These are phyloP conservation scores for Babyrousa celebensis DNA, from an alignment of 2,797 vertebrate genomes.

Conservation along the genomic window DNA sequence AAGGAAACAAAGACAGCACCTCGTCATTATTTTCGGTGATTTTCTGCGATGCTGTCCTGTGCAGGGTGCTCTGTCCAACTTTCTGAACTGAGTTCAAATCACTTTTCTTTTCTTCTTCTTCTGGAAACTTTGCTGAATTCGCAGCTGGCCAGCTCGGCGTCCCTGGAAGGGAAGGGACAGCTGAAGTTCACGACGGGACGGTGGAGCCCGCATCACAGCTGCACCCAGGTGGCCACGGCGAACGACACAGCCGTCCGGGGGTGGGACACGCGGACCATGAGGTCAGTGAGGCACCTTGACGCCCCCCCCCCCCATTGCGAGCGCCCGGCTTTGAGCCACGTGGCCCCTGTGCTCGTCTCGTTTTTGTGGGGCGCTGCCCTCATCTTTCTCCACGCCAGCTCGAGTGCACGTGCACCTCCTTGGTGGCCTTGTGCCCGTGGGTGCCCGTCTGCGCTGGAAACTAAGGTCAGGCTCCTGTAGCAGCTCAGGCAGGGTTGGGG, in stretches of 20 bases:
- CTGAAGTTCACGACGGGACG: constrained; percentile 97
- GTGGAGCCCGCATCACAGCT: constrained; percentile 99
- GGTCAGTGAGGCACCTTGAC: constrained; percentile 89
- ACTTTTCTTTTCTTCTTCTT: neutral
- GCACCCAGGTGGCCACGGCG: constrained; percentile 97
- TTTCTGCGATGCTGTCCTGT: neutral
- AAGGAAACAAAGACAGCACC: constrained; percentile 36
- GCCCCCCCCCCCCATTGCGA: rapidly evolving
- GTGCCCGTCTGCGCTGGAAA: neutral
- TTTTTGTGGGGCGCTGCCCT: neutral
- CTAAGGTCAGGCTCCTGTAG: neutral
- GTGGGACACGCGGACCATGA: constrained; percentile 98
- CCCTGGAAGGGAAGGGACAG: constrained; percentile 98
- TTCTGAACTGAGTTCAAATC: neutral
- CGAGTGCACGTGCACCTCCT: neutral
- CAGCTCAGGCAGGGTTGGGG: neutral
- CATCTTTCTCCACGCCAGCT: neutral
- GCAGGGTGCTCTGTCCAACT: neutral
- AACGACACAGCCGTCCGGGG: constrained; percentile 96
- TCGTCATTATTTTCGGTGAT: neutral
- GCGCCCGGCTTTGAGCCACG: rapidly evolving
- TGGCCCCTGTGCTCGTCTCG: rapidly evolving
- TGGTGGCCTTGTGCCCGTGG: neutral
- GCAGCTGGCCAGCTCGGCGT: constrained; percentile 95
- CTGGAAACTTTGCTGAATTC: neutral